These are phyloP conservation scores for Cricetomys ansorgei DNA, from an alignment of 2,113 vertebrate genomes.

Conservation along the genomic window DNA sequence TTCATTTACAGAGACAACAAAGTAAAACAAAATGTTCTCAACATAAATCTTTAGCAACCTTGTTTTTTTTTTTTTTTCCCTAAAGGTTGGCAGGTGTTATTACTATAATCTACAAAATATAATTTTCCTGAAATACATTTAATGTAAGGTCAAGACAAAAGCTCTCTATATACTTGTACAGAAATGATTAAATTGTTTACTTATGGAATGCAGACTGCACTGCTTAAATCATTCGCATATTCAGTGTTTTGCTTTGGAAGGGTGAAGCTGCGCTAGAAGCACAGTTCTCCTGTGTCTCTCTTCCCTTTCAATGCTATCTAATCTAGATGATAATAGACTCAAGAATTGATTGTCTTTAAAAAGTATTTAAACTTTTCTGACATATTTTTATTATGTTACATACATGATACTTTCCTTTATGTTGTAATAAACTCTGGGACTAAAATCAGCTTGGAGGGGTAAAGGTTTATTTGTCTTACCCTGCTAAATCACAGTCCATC, in stretches of 20 bases:
- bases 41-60: neutral
- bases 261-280: fast-evolving
- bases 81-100: conserved; percentile 57
- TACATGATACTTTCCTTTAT: neutral
- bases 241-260: neutral
- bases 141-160: conserved; percentile 15
- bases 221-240: neutral
- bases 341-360: neutral
- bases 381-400: neutral
- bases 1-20: neutral
- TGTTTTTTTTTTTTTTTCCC: conserved; percentile 73
- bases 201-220: neutral
- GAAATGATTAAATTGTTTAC: neutral
- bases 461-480: neutral
- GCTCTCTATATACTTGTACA: neutral
- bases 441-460: neutral
- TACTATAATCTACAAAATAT: conserved; percentile 33
- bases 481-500: neutral
- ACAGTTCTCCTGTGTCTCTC: too few species aligned
- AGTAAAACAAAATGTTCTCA: neutral
- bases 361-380: neutral
- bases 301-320: neutral
- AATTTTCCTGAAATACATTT: conserved; percentile 5
- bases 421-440: neutral
- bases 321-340: neutral